phyloP scores from a whole-genome alignment of 2,888 invertebrate genomes.

The Ametastegia equiseti region DNA sequence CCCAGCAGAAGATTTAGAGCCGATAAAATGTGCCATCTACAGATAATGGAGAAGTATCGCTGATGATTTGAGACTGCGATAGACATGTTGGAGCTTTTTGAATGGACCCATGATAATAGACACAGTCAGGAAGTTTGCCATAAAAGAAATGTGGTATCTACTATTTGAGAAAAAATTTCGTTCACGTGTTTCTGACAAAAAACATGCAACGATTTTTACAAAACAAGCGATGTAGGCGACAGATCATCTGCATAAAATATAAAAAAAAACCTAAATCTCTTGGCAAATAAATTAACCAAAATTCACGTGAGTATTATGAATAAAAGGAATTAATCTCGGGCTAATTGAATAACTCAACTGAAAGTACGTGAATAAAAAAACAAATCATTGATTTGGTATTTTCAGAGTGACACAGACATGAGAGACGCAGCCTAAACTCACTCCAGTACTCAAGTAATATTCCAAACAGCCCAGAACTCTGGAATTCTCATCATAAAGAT shows the following conservation, averaged over 20 bases:
- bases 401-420: conserved; percentile 39
- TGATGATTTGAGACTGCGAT: no score
- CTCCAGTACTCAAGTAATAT: neutral
- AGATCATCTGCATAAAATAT: neutral
- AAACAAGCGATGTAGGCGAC: conserved; percentile 56
- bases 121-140: neutral
- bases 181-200: conserved; percentile 50
- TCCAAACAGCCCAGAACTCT: neutral
- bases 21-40: neutral
- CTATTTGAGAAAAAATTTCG: neutral
- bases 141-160: neutral
- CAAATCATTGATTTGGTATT: neutral
- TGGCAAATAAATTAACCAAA: conserved; percentile 54
- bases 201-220: conserved; percentile 48
- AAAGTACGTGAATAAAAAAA: neutral
- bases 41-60: neutral
- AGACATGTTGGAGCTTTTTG: neutral
- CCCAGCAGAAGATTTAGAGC: neutral
- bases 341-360: neutral
- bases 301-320: conserved; percentile 55
- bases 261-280: conserved; percentile 44
- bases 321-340: neutral
- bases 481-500: neutral
- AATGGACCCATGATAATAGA: no score
- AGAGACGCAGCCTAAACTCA: neutral